phyloP scores from a whole-genome alignment of 2,888 invertebrate species.

The Xylophagus ater region DNA sequence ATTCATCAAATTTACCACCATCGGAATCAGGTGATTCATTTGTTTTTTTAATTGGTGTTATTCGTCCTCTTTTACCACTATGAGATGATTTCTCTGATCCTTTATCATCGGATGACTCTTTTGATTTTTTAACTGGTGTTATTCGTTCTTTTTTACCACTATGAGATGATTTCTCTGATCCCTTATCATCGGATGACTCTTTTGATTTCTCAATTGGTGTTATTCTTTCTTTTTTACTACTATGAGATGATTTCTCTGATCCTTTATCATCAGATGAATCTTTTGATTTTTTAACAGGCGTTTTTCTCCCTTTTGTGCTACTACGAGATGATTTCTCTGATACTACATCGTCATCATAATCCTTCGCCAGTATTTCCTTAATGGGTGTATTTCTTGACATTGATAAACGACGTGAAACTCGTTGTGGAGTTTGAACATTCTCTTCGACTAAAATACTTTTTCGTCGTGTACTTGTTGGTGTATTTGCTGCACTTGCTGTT shows the following conservation, averaged over 20 bases:
- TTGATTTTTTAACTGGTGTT: not conserved
- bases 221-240: not conserved
- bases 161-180: not conserved
- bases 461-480: slow-evolving; percentile 5
- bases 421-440: slow-evolving; percentile 8
- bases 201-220: not conserved
- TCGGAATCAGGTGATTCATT: not conserved
- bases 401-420: slow-evolving; percentile 2
- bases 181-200: not conserved
- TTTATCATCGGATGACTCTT: not conserved
- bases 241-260: not conserved
- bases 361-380: not conserved
- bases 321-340: not conserved
- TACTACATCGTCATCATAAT: not conserved
- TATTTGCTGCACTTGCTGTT: slow-evolving; percentile 3
- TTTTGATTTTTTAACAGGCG: not conserved
- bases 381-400: slow-evolving; percentile 3
- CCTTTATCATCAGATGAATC: not conserved
- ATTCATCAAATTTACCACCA: not conserved
- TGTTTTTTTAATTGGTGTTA: not conserved
- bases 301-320: not conserved
- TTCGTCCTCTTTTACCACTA: not conserved
- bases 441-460: slow-evolving; percentile 11
- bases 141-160: not conserved
- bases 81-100: not conserved